Conservation (phyloP, 2,797 vertebrate genomes). For the Streptopelia turtur region DNA sequence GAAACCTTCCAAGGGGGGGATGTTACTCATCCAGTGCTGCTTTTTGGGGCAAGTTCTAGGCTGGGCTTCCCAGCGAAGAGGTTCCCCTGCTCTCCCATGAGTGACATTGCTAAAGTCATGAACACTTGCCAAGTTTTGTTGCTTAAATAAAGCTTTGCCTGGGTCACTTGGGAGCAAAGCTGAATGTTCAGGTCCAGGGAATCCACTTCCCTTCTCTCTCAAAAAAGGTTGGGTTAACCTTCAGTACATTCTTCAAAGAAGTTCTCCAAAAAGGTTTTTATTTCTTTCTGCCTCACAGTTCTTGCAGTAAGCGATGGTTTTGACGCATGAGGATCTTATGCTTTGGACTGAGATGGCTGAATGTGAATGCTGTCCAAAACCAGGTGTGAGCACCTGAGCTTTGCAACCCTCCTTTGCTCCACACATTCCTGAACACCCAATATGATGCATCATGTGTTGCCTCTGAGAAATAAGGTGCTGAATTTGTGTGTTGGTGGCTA, state of each 20-base stretch:
- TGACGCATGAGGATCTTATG: not conserved
- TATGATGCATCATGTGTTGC: fast-evolving
- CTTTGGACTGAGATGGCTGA: not conserved
- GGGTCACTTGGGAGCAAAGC: not conserved
- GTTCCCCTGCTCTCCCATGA: not conserved
- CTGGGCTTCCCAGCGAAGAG: not conserved
- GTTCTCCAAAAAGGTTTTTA: not conserved
- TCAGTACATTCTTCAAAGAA: not conserved
- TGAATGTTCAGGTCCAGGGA: not conserved
- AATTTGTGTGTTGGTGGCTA: not conserved
- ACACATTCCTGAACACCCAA: not conserved
- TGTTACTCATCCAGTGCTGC: not conserved
- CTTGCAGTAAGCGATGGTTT: not conserved
- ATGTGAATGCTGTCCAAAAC: not conserved
- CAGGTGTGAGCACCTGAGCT: not conserved
- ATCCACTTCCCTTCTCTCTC: not conserved
- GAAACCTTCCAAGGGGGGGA: not conserved
- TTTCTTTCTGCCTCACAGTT: not conserved
- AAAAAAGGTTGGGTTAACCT: not conserved
- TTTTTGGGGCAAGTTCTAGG: not conserved
- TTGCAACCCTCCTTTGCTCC: not conserved
- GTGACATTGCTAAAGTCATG: not conserved
- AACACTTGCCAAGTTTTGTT: not conserved
- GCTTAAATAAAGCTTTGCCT: not conserved
- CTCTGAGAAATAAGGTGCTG: not conserved